Evolutionary conservation across 2,113 vertebrate species (phyloP).

Genomic region (Deroptyus accipitrinus): DNA sequence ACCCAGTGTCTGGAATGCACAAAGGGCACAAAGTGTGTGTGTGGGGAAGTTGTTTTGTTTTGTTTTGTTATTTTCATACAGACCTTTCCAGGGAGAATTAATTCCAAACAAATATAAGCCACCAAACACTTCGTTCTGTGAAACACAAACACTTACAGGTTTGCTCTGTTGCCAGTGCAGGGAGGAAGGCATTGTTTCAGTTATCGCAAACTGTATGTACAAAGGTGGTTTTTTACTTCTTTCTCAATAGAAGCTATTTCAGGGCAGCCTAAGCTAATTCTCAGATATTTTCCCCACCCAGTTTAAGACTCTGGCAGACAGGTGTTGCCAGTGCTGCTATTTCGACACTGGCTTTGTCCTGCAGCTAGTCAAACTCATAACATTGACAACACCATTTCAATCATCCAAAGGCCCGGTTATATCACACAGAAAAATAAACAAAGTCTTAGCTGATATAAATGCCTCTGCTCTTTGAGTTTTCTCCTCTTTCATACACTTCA

Average conservation of each 20-base stretch:
- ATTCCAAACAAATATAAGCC: not conserved
- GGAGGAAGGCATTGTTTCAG: not conserved
- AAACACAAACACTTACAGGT: slow-evolving; percentile 46
- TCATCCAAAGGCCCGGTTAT: not conserved
- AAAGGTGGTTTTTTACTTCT: not conserved
- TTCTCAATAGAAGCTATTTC: not conserved
- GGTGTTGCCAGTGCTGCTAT: not conserved
- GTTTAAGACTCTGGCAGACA: not conserved
- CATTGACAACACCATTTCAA: not conserved
- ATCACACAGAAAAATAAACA: not conserved
- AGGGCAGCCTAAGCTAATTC: not conserved
- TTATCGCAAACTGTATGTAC: not conserved
- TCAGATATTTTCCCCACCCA: not conserved
- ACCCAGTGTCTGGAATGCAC: slow-evolving; percentile 53
- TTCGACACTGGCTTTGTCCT: not conserved
- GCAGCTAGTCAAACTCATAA: not conserved
- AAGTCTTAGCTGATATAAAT: not conserved
- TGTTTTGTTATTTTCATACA: slow-evolving; percentile 59
- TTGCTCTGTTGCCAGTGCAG: not conserved
- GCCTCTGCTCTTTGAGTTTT: not conserved
- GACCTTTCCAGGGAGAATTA: slow-evolving; percentile 51
- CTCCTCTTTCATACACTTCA: not conserved
- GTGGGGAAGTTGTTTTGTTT: not conserved
- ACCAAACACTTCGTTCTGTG: not conserved
- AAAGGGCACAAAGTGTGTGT: slow-evolving; percentile 16